Conservation (phyloP, 2,888 invertebrate species). For the Clanis bilineata region DNA sequence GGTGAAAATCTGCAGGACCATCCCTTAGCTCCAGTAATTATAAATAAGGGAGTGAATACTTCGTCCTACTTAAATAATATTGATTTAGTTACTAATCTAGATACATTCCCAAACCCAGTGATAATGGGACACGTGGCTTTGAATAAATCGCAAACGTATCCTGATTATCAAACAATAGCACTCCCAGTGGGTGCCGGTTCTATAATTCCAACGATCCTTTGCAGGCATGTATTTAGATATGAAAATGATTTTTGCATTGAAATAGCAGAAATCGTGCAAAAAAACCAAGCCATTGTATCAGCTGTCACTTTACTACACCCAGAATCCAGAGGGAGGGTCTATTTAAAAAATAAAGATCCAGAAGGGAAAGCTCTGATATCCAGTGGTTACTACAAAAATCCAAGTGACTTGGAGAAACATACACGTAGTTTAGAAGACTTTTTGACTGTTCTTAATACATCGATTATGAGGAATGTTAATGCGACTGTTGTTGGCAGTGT, state of each 20-base stretch:
- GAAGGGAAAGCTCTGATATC: constrained; percentile 59
- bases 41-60: constrained; percentile 22
- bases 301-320: constrained; percentile 23
- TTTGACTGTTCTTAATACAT: constrained; percentile 23
- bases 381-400: constrained; percentile 24
- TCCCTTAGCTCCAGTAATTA: constrained; percentile 31
- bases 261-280: constrained; percentile 16
- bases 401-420: constrained; percentile 23
- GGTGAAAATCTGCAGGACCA: constrained; percentile 48
- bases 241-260: constrained; percentile 20
- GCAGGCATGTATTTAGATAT: constrained; percentile 21
- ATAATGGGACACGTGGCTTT: constrained; percentile 33
- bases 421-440: constrained; percentile 23
- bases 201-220: constrained; percentile 20
- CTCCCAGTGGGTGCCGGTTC: constrained; percentile 18
- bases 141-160: constrained; percentile 35
- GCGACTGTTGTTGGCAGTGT: constrained; percentile 18
- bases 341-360: constrained; percentile 78
- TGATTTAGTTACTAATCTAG: constrained; percentile 28
- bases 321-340: constrained; percentile 25
- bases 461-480: constrained; percentile 21
- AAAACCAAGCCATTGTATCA: constrained; percentile 14
- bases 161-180: constrained; percentile 42
- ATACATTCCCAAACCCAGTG: constrained; percentile 22
- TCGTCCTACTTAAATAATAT: constrained; percentile 20